Evolutionary conservation across 2,113 vertebrate genomes (phyloP), one percentile per base, ranked within the genome.

Genomic region (Pomatorhinus ruficollis): DNA sequence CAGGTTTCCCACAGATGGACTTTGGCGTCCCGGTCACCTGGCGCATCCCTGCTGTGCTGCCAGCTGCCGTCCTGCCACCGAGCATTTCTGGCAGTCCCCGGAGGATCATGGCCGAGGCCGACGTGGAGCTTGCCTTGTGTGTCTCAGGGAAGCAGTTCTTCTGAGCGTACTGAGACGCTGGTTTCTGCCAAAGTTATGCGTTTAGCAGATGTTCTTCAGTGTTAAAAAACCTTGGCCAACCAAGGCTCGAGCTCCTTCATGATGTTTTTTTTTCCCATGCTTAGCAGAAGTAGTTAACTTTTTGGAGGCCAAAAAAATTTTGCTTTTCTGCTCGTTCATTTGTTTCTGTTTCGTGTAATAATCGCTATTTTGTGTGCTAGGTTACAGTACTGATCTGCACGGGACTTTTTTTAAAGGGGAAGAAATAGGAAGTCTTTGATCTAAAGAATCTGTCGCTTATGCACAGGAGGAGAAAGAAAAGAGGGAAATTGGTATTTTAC

Each of bases 1-100:
- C 15, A 2, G 35, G n/a, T 35, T 35, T 61, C 19, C 13, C 5
- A 1, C 24, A 11, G 27, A 4, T 5, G 22, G 4, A 1, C 11
- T 10, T 45, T 31, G 37, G 40, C 1, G 4, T 18, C 30, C 45
- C 47, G 2, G 49, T 33, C n/a, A 3, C 71, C 30, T 4, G 27
- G 31, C 25, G 39, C 31, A 20, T 57, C 60, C 42, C 28, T 12
- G 37, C 9, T 31, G 17, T 0, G 7, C 7, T 76, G 66, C 44
- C 42, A 24, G 83, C n/a, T 25, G 66, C 57, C 31, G 20, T 10
- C 37, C 60, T 44, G 50, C 42, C 44, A 5, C n/a, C 45, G 1
- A 0, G 17, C 40, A 1, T 17, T 56, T 14, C 61, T 59, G 45
- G 33, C 64, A 8, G 68, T 13, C 6, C 50, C 17, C 20, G 4